Conservation (phyloP, 2,113 vertebrate species). For the Leucopsar rothschildi region DNA sequence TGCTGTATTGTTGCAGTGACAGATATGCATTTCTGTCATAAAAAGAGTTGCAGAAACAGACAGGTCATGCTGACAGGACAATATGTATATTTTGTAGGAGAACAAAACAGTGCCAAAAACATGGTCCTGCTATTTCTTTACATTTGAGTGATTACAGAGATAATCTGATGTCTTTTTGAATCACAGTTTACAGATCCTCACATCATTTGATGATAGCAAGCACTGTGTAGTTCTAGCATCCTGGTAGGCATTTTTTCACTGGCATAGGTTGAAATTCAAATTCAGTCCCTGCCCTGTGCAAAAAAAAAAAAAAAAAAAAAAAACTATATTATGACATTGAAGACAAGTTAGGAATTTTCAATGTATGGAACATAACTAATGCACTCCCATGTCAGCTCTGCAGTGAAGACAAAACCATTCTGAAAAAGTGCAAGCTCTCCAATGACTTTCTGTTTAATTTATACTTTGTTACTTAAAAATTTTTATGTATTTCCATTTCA, state of each 20-base stretch:
- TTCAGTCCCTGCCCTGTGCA: neutral
- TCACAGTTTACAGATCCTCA: neutral
- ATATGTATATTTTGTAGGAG: neutral
- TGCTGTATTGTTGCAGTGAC: neutral
- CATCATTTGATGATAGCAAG: neutral
- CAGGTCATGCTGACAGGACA: neutral
- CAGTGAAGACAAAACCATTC: neutral
- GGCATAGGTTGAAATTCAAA: conserved; percentile 15
- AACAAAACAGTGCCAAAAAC: neutral
- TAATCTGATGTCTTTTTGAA: neutral
- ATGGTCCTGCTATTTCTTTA: neutral
- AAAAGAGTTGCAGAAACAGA: neutral
- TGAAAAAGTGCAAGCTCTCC: neutral
- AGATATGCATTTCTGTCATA: neutral
- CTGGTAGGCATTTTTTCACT: neutral
- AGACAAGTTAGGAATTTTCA: neutral
- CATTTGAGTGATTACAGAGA: conserved; percentile 26
- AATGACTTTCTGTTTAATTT: neutral
- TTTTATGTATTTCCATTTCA: neutral
- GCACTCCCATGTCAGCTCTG: neutral
- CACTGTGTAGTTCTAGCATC: neutral
- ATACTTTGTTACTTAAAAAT: neutral
- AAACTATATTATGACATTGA: neutral
- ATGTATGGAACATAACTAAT: neutral
- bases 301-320: neutral